Evolutionary conservation across 2,888 invertebrate species (phyloP), one percentile per base, ranked within the genome.

Genomic region (Cataglyphis livida): DNA sequence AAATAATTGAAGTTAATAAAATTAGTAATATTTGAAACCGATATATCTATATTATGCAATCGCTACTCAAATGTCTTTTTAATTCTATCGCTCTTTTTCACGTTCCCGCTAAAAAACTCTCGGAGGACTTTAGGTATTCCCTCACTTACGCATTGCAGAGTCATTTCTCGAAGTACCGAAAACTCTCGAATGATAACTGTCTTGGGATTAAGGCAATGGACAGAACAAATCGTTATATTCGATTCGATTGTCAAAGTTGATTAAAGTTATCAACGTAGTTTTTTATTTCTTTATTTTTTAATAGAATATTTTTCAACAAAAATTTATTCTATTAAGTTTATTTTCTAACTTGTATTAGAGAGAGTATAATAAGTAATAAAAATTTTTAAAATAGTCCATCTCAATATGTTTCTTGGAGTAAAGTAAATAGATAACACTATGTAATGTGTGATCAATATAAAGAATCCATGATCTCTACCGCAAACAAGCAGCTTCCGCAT

Each of bases 81-180:
- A 41, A 65, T 15, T 35, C 12, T 54, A 7, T 32, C 0, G 68
- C 57, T 28, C 35, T 48, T 18, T 70, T 48, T 61, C n/a, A 12
- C 62, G 10, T 15, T 62, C 28, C 5, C n/a, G 10, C 32, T 74
- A 21, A 51, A 57, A 32, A 79, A 71, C 41, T 71, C 71, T 59
- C 78, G 9, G 3, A 28, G n/a, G 78, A 70, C 59, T 71, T 70
- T 70, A 70, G 44, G 59, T 79, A 79, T 48, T 79, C 59, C 70
- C 78, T 79, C 59, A 79, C 59, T 79, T 70, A 79, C 78, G 71
- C 78, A 79, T 61, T 71, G 78, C 59, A 48, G 71, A 61, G 59
- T 79, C 44, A 78, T 70, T 48, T 71, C 32, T 79, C 59, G 35
- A 66, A 76, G 38, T 54, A 59, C n/a, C 59, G 21, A 32, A 15